Evolutionary conservation across 2,888 invertebrate species (phyloP), one percentile per base, ranked within the genome.

Genomic region (Chrysolina americana): DNA sequence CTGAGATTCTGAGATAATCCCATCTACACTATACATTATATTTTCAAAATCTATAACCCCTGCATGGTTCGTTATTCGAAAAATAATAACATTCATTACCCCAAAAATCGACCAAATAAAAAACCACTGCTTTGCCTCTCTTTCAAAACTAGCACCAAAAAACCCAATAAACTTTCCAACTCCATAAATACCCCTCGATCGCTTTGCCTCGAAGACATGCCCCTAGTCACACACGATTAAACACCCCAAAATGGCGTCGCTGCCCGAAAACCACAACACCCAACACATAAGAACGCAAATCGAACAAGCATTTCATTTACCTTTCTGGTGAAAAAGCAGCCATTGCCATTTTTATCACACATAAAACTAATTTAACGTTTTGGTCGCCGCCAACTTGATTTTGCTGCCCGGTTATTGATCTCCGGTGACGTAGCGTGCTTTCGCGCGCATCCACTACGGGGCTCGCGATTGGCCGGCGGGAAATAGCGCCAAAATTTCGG

Each of bases 261-360:
- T 28, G 63, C 68, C 53, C 64, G 68, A 73, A 69, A 73, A 70
- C 71, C 21, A 10, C 15, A 3, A 65, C 19, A 59, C 41, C 19
- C 10, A 48, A 41, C 41, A 62, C 47, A 76, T 69, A 36, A 73
- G 71, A 71, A 65, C 23, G 17, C 41, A 47, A 66, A 77, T 78
- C 69, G 62, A 81, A 53, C 75, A 80, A 78, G 72, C 76, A 76
- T 81, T 80, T 82, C 72, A 85, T 85, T 89, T 89, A 91, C 91
- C 91, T 91, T 91, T 87, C 89, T 89, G 80, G 90, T 89, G 87
- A 91, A 92, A 89, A 93, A 93, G 89, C 93, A 93, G 87, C 93
- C 93, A 85, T 91, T 92, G 87, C 92, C 92, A 89, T 92, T 91
- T 89, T 91, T 92, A 90, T 93, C 93, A 88, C 93, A 93, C 93